phyloP scores from a whole-genome alignment of 2,797 vertebrate genomes.

The Rhinella marina region DNA sequence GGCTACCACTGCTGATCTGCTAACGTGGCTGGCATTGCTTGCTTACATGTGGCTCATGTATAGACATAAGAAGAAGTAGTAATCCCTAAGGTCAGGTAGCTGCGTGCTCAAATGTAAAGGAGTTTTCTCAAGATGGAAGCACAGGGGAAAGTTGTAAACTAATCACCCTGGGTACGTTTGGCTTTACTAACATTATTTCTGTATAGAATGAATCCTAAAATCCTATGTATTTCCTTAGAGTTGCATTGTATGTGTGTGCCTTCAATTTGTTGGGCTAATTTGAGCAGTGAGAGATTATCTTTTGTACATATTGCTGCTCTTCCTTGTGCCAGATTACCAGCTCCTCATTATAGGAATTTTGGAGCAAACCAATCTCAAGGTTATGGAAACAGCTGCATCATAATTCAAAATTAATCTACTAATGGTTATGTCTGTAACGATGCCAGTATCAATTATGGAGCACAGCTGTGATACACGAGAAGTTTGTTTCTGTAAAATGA shows the following conservation, averaged over 20 bases:
- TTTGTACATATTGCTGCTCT: background rate
- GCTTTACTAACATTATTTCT: no score
- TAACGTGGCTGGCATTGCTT: no score
- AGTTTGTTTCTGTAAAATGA: conserved; percentile 16
- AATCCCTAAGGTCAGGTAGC: no score
- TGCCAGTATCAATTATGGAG: conserved; percentile 59
- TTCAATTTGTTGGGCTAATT: background rate
- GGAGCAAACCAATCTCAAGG: conserved; percentile 50
- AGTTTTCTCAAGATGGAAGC: background rate
- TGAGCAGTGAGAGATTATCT: background rate
- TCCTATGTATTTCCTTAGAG: background rate
- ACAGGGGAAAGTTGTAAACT: background rate
- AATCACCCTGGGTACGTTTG: background rate
- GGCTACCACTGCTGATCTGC: no score
- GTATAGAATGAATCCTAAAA: background rate
- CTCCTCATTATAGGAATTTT: conserved; percentile 49
- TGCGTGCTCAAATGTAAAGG: no score
- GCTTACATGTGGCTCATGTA: no score
- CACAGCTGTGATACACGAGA: conserved; percentile 55
- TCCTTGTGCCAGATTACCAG: conserved; percentile 19
- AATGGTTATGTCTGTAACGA: conserved; percentile 55
- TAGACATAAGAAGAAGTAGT: no score
- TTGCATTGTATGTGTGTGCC: background rate
- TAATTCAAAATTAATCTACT: conserved; percentile 62
- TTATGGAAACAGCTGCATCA: conserved; percentile 62